These are phyloP conservation scores for Isoperla grammatica DNA, from an alignment of 2,888 invertebrate species.

Conservation along the genomic window DNA sequence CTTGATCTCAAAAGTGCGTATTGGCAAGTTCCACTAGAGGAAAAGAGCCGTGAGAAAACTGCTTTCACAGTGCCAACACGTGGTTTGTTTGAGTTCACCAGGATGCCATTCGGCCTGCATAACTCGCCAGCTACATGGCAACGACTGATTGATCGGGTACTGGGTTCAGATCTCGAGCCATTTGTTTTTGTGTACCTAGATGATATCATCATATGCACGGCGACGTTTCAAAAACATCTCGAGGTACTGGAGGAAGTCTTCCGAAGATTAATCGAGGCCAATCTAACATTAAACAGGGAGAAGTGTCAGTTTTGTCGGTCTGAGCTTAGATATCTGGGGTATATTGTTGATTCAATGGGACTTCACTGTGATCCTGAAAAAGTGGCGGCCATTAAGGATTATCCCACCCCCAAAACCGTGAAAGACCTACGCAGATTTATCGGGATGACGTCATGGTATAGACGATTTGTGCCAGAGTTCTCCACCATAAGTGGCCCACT, in stretches of 20 bases:
- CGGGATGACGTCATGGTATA: too few species aligned
- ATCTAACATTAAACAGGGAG: background rate
- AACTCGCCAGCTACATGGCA: slow-evolving; percentile 36
- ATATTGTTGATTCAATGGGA: slow-evolving; percentile 17
- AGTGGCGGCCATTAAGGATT: slow-evolving; percentile 21
- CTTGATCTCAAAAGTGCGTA: slow-evolving; percentile 37
- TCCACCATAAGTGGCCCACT: too few species aligned
- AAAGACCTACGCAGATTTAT: too few species aligned
- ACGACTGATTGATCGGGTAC: slow-evolving; percentile 34
- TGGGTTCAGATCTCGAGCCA: slow-evolving; percentile 35
- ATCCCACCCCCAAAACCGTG: slow-evolving; percentile 23
- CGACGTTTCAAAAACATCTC: slow-evolving; percentile 34
- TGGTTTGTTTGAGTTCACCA: slow-evolving; percentile 42
- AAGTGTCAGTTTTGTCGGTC: slow-evolving; percentile 14
- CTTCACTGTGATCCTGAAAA: slow-evolving; percentile 20
- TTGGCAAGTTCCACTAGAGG: slow-evolving; percentile 34
- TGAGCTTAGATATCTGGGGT: slow-evolving; percentile 23
- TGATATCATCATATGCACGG: slow-evolving; percentile 37
- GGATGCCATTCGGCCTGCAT: slow-evolving; percentile 43
- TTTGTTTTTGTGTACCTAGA: slow-evolving; percentile 32
- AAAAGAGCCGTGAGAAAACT: slow-evolving; percentile 32
- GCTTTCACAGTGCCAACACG: slow-evolving; percentile 36
- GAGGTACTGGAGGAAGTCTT: slow-evolving; percentile 22
- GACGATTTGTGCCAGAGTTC: too few species aligned
- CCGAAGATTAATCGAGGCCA: background rate